These are phyloP conservation scores for Stichopus horrens DNA, from an alignment of 53 echinoderm and acorn worm species.

Conservation along the genomic window DNA sequence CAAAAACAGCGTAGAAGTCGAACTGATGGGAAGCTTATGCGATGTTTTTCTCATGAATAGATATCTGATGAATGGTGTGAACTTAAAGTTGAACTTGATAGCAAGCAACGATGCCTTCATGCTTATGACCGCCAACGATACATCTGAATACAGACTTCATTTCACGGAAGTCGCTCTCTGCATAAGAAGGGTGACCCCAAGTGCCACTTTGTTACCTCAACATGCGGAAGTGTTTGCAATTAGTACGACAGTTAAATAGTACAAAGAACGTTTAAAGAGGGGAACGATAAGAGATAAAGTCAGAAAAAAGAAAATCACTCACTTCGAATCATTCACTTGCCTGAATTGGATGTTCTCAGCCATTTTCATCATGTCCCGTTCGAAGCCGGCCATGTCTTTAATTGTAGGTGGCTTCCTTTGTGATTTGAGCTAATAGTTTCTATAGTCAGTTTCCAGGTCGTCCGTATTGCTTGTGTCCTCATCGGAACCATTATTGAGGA, in stretches of 20 bases:
- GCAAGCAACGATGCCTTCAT: slow-evolving; percentile 16
- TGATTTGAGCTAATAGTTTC: slow-evolving; percentile 18
- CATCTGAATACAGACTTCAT: slow-evolving; percentile 9
- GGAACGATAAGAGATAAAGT: too few species aligned
- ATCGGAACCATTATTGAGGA: neutral
- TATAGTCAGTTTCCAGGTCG: neutral
- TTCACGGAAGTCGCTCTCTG: slow-evolving; percentile 35
- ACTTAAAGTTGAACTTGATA: neutral
- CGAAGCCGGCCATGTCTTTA: slow-evolving; percentile 20
- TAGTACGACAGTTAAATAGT: slow-evolving; percentile 39
- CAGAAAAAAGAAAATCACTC: too few species aligned
- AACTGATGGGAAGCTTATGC: slow-evolving; percentile 32
- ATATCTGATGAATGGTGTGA: slow-evolving; percentile 55
- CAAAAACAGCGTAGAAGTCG: slow-evolving; percentile 32
- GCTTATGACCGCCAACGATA: neutral
- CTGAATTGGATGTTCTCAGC: slow-evolving; percentile 38
- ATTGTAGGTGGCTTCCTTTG: slow-evolving; percentile 17
- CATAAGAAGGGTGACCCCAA: slow-evolving; percentile 14
- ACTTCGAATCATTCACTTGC: slow-evolving; percentile 4
- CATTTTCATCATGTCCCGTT: slow-evolving; percentile 24
- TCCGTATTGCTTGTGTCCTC: neutral
- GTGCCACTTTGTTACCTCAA: slow-evolving; percentile 10
- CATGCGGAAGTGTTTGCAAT: slow-evolving; percentile 39
- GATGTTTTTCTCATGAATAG: slow-evolving; percentile 43
- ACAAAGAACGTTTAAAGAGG: too few species aligned